These are phyloP conservation scores for Numida meleagris DNA, from an alignment of 2,113 vertebrate species.

Conservation along the genomic window DNA sequence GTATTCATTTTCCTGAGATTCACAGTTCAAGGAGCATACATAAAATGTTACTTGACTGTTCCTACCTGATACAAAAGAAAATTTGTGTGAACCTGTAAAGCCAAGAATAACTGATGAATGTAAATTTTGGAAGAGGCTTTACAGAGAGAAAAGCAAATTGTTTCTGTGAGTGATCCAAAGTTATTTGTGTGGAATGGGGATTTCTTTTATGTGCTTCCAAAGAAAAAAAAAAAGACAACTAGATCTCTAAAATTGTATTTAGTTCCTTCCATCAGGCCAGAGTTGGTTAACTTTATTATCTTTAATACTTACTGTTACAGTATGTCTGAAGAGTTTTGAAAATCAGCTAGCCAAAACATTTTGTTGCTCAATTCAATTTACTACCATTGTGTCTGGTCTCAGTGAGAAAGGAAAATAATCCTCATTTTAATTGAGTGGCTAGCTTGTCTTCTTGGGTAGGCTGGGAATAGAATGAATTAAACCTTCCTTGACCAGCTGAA, in stretches of 20 bases:
- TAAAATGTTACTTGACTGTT: background rate
- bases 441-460: background rate
- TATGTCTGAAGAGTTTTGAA: background rate
- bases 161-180: background rate
- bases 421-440: background rate
- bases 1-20: background rate
- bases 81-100: background rate
- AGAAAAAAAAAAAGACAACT: background rate
- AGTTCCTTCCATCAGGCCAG: background rate
- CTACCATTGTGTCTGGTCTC: background rate
- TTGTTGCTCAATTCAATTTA: background rate
- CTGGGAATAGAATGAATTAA: background rate
- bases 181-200: background rate
- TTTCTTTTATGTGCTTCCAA: background rate
- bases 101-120: background rate
- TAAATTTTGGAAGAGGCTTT: background rate
- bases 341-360: background rate
- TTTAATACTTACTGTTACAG: background rate
- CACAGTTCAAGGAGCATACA: background rate
- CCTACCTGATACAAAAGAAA: background rate
- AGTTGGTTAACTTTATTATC: background rate
- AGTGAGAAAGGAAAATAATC: background rate
- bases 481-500: background rate
- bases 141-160: background rate
- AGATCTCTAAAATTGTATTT: background rate